These are phyloP conservation scores for Regulus satrapa DNA, from an alignment of 2,113 vertebrate genomes.

Conservation along the genomic window DNA sequence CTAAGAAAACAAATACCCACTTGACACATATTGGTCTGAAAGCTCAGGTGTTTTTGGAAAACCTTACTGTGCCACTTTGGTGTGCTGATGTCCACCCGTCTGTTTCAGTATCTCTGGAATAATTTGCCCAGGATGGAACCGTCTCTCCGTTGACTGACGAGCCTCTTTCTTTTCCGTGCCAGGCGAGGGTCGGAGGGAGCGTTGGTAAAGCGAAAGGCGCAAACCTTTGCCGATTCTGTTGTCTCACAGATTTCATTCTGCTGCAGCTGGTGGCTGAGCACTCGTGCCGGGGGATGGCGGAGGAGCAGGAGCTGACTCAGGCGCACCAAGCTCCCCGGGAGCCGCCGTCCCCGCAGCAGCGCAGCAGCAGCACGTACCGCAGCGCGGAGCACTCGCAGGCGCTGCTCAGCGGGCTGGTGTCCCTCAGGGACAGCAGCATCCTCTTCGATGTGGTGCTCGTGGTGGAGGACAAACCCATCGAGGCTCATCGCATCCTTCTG, in stretches of 20 bases:
- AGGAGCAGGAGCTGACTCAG: constrained; percentile 72
- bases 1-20: not conserved
- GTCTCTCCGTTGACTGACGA: not conserved
- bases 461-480: constrained; percentile 86
- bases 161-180: not conserved
- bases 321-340: constrained; percentile 46
- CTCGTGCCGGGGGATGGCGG: constrained; percentile 77
- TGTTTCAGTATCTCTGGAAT: not conserved
- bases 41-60: not conserved
- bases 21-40: not conserved
- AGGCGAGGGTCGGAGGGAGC: not conserved
- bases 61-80: not conserved
- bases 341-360: constrained; percentile 61
- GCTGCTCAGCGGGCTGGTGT: constrained; percentile 85
- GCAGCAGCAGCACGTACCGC: constrained; percentile 79
- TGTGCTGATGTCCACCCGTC: not conserved
- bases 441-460: constrained; percentile 92
- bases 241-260: constrained; percentile 43
- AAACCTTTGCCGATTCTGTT: constrained; percentile 15
- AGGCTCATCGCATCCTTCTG: constrained; percentile 91
- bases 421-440: constrained; percentile 81
- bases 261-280: constrained; percentile 31
- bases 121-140: not conserved
- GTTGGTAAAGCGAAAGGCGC: not conserved
- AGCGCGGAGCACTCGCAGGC: constrained; percentile 84